Evolutionary conservation across 2,113 vertebrate species (phyloP).

Genomic region (Plecotus auritus): DNA sequence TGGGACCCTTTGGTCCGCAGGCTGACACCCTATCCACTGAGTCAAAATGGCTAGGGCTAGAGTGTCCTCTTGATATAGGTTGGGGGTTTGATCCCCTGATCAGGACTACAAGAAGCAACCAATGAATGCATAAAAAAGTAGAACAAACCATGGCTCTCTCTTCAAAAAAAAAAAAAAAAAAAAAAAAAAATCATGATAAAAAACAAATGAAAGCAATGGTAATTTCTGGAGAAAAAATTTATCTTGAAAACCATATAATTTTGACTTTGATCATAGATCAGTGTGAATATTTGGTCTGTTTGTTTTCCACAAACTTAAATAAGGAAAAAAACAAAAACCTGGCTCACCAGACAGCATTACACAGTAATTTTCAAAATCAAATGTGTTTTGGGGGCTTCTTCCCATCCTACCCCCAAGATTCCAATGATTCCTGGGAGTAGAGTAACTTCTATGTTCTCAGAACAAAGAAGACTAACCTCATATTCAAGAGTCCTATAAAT

Average conservation of each 20-base stretch:
- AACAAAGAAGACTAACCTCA: not conserved
- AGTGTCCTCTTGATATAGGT: not conserved
- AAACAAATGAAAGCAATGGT: not conserved
- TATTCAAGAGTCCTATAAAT: too few species aligned
- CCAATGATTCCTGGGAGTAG: not conserved
- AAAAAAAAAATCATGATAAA: not conserved
- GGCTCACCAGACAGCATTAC: not conserved
- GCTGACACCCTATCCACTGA: too few species aligned
- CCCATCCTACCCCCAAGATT: not conserved
- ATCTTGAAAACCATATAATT: not conserved
- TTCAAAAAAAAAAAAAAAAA: too few species aligned
- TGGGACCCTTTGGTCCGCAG: too few species aligned
- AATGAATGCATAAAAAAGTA: not conserved
- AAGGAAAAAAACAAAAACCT: not conserved
- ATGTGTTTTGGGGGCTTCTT: not conserved
- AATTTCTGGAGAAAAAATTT: not conserved
- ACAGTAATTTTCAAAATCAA: not conserved
- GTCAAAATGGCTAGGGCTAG: too few species aligned
- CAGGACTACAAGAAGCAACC: not conserved
- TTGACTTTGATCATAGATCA: not conserved
- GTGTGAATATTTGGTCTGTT: not conserved
- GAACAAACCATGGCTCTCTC: not conserved
- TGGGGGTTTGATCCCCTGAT: not conserved
- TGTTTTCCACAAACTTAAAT: not conserved
- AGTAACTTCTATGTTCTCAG: not conserved